Conservation (phyloP, 1,140 invertebrate genomes). For the Plutomurus gul region DNA sequence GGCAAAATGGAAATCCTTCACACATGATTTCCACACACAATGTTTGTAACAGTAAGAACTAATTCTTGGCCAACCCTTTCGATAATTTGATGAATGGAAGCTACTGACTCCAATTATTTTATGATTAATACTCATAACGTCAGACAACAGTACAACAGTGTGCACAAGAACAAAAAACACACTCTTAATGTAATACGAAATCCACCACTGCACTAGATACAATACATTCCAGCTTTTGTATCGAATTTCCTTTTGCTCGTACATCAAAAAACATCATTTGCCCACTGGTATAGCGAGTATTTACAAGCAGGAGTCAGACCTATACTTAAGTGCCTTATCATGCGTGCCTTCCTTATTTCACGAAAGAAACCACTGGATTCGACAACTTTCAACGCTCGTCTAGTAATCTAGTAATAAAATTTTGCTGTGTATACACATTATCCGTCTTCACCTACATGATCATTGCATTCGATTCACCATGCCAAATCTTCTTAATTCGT, state of each 20-base stretch:
- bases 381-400: constrained; percentile 22
- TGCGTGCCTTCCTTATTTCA: constrained; percentile 25
- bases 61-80: not conserved
- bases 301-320: not conserved
- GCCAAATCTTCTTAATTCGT: not conserved
- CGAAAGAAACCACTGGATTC: constrained; percentile 13
- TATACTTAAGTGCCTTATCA: constrained; percentile 21
- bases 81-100: constrained; percentile 21
- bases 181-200: not conserved
- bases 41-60: not conserved
- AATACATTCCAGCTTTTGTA: not conserved
- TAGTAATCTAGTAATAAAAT: constrained; percentile 30
- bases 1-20: too few species aligned
- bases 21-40: too few species aligned
- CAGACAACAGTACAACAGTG: not conserved
- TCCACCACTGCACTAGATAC: not conserved
- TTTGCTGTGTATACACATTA: too few species aligned
- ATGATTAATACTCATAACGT: not conserved
- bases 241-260: not conserved
- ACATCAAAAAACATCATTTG: not conserved
- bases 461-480: not conserved
- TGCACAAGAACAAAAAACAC: not conserved
- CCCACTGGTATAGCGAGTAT: not conserved
- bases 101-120: constrained; percentile 5
- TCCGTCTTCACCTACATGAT: too few species aligned